phyloP scores from a whole-genome alignment of 2,888 invertebrate genomes.

The Scaptomyza flava region DNA sequence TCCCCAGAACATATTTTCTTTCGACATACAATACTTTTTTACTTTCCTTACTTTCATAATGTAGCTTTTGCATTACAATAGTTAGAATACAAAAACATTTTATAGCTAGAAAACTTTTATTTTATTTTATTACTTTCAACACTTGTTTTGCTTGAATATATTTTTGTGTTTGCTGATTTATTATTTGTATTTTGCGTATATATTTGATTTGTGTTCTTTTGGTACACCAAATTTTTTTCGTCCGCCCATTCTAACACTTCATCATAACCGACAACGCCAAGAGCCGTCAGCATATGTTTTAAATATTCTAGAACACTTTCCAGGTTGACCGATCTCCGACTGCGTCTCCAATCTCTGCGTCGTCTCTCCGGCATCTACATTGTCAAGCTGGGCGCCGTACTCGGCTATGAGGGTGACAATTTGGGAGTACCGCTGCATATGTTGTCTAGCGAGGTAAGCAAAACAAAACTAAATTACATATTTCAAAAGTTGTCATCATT shows the following conservation, averaged over 20 bases:
- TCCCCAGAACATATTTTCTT: slow-evolving; percentile 26
- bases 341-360: slow-evolving; percentile 92
- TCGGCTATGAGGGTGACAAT: slow-evolving; percentile 89
- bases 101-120: slow-evolving; percentile 24
- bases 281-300: slow-evolving; percentile 61
- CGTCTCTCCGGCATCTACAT: slow-evolving; percentile 93
- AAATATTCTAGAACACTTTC: slow-evolving; percentile 84
- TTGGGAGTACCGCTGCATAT: slow-evolving; percentile 85
- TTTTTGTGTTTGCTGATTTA: slow-evolving; percentile 46
- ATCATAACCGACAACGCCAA: slow-evolving; percentile 61
- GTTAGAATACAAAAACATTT: slow-evolving; percentile 8
- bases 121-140: slow-evolving; percentile 7
- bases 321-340: slow-evolving; percentile 91
- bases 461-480: slow-evolving; percentile 17
- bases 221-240: slow-evolving; percentile 83
- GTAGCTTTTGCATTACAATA: slow-evolving; percentile 33
- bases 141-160: slow-evolving; percentile 21
- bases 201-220: slow-evolving; percentile 71
- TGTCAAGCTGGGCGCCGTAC: slow-evolving; percentile 91
- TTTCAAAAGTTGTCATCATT: slow-evolving; percentile 3
- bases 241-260: slow-evolving; percentile 84
- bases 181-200: slow-evolving; percentile 63
- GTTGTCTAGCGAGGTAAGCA: slow-evolving; percentile 87
- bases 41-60: slow-evolving; percentile 13
- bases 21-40: slow-evolving; percentile 21